Conservation (phyloP, 2,888 invertebrate genomes). For the Lysandra bellargus region DNA sequence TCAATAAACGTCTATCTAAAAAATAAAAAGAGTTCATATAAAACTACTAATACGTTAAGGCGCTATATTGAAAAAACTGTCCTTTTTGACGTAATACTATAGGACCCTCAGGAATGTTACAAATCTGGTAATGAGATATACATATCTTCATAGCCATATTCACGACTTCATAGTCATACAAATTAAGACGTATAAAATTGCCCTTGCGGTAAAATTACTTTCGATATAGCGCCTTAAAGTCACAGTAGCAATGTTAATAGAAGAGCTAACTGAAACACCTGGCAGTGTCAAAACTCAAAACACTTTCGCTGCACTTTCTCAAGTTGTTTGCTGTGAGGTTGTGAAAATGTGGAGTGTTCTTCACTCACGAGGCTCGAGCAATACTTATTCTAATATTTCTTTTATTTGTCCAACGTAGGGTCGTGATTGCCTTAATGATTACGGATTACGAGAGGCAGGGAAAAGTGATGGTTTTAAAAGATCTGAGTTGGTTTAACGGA, state of each 20-base stretch:
- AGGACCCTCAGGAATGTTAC: too few relatives aligned
- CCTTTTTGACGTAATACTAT: too few relatives aligned
- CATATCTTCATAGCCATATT: too few relatives aligned
- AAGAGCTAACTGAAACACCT: conserved; percentile 4
- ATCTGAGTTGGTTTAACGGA: too few relatives aligned
- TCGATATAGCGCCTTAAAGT: background rate
- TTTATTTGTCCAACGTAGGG: background rate
- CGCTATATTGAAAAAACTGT: too few relatives aligned
- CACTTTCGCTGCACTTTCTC: conserved; percentile 11
- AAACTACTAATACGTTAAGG: too few relatives aligned
- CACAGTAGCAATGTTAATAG: background rate
- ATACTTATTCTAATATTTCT: background rate
- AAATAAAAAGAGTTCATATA: too few relatives aligned
- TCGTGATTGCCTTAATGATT: background rate
- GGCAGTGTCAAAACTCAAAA: background rate
- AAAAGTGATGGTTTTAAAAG: background rate
- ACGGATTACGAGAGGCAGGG: background rate
- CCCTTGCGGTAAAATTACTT: too few relatives aligned
- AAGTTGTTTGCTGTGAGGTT: conserved; percentile 3
- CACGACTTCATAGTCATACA: too few relatives aligned
- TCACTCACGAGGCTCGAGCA: background rate
- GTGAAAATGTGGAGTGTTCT: background rate
- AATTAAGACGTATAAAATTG: too few relatives aligned
- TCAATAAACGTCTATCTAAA: too few relatives aligned
- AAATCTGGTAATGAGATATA: too few relatives aligned